These are phyloP conservation scores for Coptodon bakossiorum DNA, from an alignment of 2,113 vertebrate genomes.

Conservation along the genomic window DNA sequence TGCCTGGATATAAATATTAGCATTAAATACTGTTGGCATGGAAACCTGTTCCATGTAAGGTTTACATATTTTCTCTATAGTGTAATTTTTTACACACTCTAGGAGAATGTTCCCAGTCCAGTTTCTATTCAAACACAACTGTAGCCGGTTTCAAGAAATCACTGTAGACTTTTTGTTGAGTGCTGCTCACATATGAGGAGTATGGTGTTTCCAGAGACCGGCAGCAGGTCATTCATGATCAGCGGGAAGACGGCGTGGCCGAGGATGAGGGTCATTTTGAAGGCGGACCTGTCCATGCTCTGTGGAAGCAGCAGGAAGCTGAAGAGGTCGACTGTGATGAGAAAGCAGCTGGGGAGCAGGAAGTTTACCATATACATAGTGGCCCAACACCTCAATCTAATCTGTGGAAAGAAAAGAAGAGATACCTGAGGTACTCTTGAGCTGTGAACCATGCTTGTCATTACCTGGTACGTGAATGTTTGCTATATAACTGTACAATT, in stretches of 20 bases:
- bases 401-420: slow-evolving; percentile 10
- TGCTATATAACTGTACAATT: not conserved
- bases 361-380: slow-evolving; percentile 70
- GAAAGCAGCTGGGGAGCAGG: slow-evolving; percentile 71
- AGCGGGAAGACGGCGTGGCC: slow-evolving; percentile 76
- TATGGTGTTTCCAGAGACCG: slow-evolving; percentile 57
- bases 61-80: not conserved
- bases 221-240: slow-evolving; percentile 74
- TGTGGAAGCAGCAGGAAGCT: slow-evolving; percentile 75
- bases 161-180: not conserved
- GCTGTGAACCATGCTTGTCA: not conserved
- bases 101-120: not conserved
- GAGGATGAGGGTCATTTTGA: slow-evolving; percentile 78
- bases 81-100: not conserved
- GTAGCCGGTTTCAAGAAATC: not conserved
- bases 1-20: not conserved
- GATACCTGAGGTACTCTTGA: not conserved
- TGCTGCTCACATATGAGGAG: slow-evolving; percentile 59
- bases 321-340: slow-evolving; percentile 69
- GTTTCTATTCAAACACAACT: not conserved
- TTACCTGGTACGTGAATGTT: not conserved
- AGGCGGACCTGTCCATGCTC: slow-evolving; percentile 60
- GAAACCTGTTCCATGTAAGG: not conserved
- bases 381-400: slow-evolving; percentile 50
- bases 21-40: not conserved